phyloP scores from a whole-genome alignment of 1,140 invertebrate species.

The Orius laevigatus region DNA sequence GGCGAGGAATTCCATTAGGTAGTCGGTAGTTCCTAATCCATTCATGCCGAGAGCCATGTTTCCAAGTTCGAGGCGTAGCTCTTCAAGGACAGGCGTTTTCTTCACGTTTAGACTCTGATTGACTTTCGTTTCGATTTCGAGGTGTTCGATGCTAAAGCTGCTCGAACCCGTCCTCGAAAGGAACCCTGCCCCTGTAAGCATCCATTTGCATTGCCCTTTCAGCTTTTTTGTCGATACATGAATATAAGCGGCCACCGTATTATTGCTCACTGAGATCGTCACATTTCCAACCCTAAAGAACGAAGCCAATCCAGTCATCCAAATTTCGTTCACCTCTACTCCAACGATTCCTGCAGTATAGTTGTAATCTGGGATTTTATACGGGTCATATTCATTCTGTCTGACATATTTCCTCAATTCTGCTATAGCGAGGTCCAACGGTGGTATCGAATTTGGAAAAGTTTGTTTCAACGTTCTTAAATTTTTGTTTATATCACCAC shows the following conservation, averaged over 20 bases:
- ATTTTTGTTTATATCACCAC: conserved; percentile 25
- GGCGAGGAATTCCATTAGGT: conserved; percentile 54
- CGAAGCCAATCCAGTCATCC: conserved; percentile 57
- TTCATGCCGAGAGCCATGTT: conserved; percentile 56
- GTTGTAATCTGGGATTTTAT: conserved; percentile 44
- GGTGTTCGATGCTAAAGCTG: conserved; percentile 57
- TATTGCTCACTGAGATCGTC: conserved; percentile 50
- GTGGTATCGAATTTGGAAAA: conserved; percentile 71
- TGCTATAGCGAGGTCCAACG: conserved; percentile 51
- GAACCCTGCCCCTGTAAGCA: conserved; percentile 47
- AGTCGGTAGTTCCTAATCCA: conserved; percentile 65
- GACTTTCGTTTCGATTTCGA: conserved; percentile 37
- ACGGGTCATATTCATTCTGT: conserved; percentile 54
- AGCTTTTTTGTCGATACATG: conserved; percentile 63
- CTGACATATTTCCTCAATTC: conserved; percentile 52
- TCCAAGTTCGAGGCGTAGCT: conserved; percentile 59
- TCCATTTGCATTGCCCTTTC: conserved; percentile 59
- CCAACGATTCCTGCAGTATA: conserved; percentile 48
- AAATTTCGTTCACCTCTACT: conserved; percentile 44
- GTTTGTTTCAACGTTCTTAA: conserved; percentile 40
- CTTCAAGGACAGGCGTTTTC: conserved; percentile 47
- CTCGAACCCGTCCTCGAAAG: conserved; percentile 50
- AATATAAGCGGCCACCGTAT: conserved; percentile 41
- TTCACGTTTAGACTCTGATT: conserved; percentile 60
- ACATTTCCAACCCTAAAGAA: conserved; percentile 68